These are phyloP conservation scores for Drosophila quadrilineata DNA, from an alignment of 1,140 invertebrate genomes.

Conservation along the genomic window DNA sequence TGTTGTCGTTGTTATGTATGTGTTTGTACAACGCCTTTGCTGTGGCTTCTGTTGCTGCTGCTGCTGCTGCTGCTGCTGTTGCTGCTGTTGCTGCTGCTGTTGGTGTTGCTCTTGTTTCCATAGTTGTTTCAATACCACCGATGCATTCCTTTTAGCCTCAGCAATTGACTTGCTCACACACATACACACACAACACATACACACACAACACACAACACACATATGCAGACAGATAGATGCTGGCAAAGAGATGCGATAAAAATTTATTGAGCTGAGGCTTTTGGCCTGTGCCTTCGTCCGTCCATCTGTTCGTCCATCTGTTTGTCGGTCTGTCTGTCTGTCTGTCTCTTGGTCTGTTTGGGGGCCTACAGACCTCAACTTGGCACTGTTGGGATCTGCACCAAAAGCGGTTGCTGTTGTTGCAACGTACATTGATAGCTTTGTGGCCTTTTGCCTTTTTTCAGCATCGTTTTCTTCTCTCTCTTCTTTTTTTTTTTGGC, in stretches of 20 bases:
- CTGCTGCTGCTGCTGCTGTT: constrained; percentile 45
- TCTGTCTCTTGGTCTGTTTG: no score
- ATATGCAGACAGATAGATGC: no score
- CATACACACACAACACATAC: constrained; percentile 8
- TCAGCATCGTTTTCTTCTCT: no score
- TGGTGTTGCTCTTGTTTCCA: constrained; percentile 49
- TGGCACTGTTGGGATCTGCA: constrained; percentile 13
- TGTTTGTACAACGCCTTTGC: constrained; percentile 36
- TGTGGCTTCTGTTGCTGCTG: constrained; percentile 20
- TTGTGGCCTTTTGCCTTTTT: constrained; percentile 43
- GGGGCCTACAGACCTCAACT: neutral
- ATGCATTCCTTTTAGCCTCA: constrained; percentile 63
- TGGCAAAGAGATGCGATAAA: constrained; percentile 58
- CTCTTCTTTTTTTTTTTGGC: no score
- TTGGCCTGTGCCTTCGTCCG: constrained; percentile 41
- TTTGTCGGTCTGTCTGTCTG: constrained; percentile 2
- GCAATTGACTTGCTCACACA: constrained; percentile 44
- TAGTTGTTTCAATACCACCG: constrained; percentile 73
- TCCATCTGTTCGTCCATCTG: no score
- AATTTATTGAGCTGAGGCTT: constrained; percentile 74
- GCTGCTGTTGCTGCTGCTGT: constrained; percentile 20
- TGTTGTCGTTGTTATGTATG: constrained; percentile 18
- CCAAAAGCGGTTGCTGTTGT: neutral
- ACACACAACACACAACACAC: constrained; percentile 38
- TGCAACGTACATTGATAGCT: constrained; percentile 36